These are phyloP conservation scores for Luehdorfia chinensis DNA, from an alignment of 1,140 invertebrate species.

Conservation along the genomic window DNA sequence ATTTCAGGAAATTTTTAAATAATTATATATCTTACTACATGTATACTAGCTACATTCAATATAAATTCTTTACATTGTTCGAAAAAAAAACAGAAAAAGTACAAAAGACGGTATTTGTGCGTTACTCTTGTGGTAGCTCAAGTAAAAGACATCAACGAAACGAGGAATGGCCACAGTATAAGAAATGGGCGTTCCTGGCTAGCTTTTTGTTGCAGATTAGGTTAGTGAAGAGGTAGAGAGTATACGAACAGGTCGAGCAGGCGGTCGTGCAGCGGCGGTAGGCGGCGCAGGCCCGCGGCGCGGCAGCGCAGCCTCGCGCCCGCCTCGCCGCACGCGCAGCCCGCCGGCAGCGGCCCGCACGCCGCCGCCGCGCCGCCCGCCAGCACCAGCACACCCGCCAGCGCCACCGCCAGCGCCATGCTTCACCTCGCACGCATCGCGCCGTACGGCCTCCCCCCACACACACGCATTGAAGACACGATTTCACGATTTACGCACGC, in stretches of 20 bases:
- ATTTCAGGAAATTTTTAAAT: too few species aligned
- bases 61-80: too few species aligned
- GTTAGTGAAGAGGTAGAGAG: too few species aligned
- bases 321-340: conserved; percentile 44
- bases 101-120: too few species aligned
- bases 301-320: conserved; percentile 42
- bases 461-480: neutral
- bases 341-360: conserved; percentile 23
- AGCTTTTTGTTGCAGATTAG: too few species aligned
- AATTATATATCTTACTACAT: too few species aligned
- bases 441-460: conserved; percentile 14
- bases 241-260: conserved; percentile 38
- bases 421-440: conserved; percentile 25
- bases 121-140: neutral
- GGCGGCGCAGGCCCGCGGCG: conserved; percentile 30
- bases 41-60: too few species aligned
- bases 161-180: neutral
- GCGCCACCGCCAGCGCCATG: conserved; percentile 31
- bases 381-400: conserved; percentile 24
- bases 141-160: conserved; percentile 13
- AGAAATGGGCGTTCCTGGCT: too few species aligned
- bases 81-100: too few species aligned
- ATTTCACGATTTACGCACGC: neutral
- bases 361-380: conserved; percentile 20
- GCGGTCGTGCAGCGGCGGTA: conserved; percentile 42